Evolutionary conservation across 2,797 vertebrate genomes (phyloP).

Genomic region (Schizopygopsis malacanthus): DNA sequence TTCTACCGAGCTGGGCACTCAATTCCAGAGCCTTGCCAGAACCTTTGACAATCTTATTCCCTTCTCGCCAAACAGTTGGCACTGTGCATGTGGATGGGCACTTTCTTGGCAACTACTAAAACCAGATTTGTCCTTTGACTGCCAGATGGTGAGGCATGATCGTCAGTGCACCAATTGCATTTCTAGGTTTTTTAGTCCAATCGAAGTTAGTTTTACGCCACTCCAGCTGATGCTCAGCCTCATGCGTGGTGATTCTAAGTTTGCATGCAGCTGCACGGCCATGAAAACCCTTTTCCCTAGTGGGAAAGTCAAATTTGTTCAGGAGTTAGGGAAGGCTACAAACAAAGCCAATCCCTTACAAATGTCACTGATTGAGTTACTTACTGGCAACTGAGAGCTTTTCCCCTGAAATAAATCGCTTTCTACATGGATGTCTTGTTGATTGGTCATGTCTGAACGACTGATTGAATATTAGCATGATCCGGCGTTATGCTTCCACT

Average conservation of each 20-base stretch:
- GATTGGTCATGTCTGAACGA: not conserved
- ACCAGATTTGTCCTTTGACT: slow-evolving; percentile 9
- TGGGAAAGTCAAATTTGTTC: slow-evolving; percentile 9
- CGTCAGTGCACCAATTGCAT: slow-evolving; percentile 13
- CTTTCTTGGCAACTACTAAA: slow-evolving; percentile 16
- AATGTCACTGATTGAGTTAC: slow-evolving; percentile 15
- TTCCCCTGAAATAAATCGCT: not conserved
- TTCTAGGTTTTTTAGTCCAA: not conserved
- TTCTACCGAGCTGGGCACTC: not conserved
- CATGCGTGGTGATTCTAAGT: not conserved
- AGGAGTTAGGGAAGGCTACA: not conserved
- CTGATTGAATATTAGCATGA: not conserved
- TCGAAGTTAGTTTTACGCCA: not conserved
- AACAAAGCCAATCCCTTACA: not conserved
- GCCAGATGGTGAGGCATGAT: slow-evolving; percentile 12
- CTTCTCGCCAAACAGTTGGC: not conserved
- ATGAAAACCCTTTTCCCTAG: slow-evolving; percentile 1
- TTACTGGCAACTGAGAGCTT: not conserved
- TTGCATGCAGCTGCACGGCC: not conserved
- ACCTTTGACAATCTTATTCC: not conserved
- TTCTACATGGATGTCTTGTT: not conserved
- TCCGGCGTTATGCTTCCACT: not conserved
- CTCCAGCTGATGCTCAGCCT: not conserved
- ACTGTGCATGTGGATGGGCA: slow-evolving; percentile 4
- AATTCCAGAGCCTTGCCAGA: not conserved